Base-by-base conservation (phyloP, 2,797 vertebrate genomes). In the Phataginus tricuspis region DNA sequence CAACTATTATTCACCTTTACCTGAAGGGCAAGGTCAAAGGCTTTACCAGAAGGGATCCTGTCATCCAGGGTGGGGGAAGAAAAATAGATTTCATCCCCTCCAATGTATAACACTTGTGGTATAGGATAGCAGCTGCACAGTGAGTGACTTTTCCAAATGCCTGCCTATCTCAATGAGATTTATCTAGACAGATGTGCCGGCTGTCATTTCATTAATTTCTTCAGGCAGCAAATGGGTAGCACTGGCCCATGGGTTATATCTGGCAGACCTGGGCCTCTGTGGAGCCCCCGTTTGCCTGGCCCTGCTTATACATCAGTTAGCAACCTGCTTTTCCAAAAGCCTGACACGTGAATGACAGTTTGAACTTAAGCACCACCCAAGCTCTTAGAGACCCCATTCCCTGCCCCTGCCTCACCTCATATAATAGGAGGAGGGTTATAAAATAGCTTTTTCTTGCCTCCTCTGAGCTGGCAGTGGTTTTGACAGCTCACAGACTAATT, bases 171-270 rank as follows among this genome's bases (percentile, higher is more conserved):
- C 59, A 51, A 15, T 66, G 61, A 97, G 82, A 95, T 95, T 92
- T 77, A 94, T 94, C 92, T 77, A 51, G 91, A 84, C 77, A 69
- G 94, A 83, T 2, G 0, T 12, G 69, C 34, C 55, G 64, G 88
- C 82, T 84, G 80, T 89, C 84, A 21, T 72, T 92, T 61, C 64
- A 29, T 66, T 85, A 59, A 87, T 96, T 75, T 96, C 94, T 86
- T 94, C 84, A 63, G 90, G 97, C 96, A 97, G 96, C 96, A 90
- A 78, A 57, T 29, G 51, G 55, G 53, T 57, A 68, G 19, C 6
- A 23, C 39, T 11, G 72, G 66, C 49, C 88, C 83, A 61, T 93
- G 49, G 23, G 92, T 85, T 95, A 79, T 29, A 77, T 11, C 8
- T 5, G 78, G 74, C 90, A 77, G 92, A 77, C 39, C 2, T 31